These are phyloP conservation scores for Ceratoteleas bidentatus DNA, from an alignment of 1,140 invertebrate genomes.

Conservation along the genomic window DNA sequence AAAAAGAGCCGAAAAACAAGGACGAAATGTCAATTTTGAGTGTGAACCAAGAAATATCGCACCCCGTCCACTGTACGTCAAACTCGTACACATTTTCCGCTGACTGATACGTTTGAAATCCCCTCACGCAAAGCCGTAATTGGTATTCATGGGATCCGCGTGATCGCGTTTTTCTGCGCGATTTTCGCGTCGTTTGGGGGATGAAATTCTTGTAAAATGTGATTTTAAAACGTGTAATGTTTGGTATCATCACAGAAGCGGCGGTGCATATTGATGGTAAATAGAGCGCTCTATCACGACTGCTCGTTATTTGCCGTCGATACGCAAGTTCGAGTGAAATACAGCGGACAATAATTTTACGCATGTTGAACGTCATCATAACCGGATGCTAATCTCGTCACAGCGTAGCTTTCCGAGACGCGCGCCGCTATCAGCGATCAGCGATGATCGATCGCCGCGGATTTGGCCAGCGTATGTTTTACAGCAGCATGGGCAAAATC, in stretches of 20 bases:
- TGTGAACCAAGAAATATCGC: no score
- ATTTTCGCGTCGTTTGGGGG: constrained; percentile 32
- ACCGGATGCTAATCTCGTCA: constrained; percentile 64
- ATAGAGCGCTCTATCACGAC: constrained; percentile 68
- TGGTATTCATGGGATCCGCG: background rate
- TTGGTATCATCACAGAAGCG: constrained; percentile 49
- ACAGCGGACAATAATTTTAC: constrained; percentile 73
- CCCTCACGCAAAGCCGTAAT: constrained; percentile 3
- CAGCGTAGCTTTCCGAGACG: constrained; percentile 52
- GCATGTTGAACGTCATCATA: constrained; percentile 66
- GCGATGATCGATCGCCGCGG: constrained; percentile 49
- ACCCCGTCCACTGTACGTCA: no score
- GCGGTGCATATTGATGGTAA: constrained; percentile 67
- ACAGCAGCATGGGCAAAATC: constrained; percentile 22
- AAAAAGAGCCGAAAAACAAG: no score
- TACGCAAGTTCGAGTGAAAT: constrained; percentile 71
- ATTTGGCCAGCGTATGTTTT: constrained; percentile 44
- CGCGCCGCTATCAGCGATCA: constrained; percentile 39
- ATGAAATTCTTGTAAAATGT: constrained; percentile 41
- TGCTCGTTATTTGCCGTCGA: constrained; percentile 67
- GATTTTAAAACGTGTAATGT: constrained; percentile 59
- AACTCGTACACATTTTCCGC: background rate
- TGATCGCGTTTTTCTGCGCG: constrained; percentile 12
- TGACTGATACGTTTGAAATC: background rate
- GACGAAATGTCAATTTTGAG: no score